Conservation (phyloP, 37 sponge, comb jelly and placozoan genomes). For the Aphrocallistes beatrix region DNA sequence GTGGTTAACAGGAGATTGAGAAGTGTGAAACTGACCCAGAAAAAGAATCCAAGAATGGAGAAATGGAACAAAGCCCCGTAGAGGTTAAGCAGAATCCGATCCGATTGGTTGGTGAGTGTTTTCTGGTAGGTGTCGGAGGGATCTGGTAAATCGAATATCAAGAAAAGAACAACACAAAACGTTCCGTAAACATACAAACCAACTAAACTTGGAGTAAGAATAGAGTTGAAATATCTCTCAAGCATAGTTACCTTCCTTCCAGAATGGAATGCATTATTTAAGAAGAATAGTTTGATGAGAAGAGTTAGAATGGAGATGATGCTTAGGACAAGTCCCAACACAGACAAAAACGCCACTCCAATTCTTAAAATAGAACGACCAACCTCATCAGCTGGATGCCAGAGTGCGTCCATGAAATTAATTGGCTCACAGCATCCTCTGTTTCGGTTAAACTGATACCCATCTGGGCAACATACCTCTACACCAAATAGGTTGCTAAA, state of each 20-base stretch:
- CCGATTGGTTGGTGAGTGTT: not conserved
- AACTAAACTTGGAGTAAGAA: not conserved
- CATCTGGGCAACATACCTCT: not conserved
- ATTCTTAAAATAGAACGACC: not conserved
- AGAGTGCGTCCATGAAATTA: not conserved
- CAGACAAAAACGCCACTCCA: not conserved
- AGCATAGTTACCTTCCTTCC: not conserved
- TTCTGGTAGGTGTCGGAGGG: not conserved
- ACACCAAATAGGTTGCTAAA: not conserved
- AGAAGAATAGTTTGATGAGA: not conserved
- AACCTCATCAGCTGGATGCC: not conserved
- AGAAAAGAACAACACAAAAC: not conserved
- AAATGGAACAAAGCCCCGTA: not conserved
- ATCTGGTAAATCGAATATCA: slow-evolving; percentile 5
- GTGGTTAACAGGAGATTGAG: not conserved
- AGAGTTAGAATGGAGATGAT: not conserved
- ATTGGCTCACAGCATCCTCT: not conserved
- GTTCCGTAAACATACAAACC: not conserved
- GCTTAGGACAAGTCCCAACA: not conserved
- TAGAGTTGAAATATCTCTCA: not conserved
- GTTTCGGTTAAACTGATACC: not conserved
- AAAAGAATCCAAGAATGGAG: not conserved
- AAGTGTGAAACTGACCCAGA: not conserved
- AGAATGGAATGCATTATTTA: not conserved
- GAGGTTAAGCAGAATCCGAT: not conserved